These are phyloP conservation scores for Salpingus planirostris DNA, from an alignment of 2,888 invertebrate species.

Conservation along the genomic window DNA sequence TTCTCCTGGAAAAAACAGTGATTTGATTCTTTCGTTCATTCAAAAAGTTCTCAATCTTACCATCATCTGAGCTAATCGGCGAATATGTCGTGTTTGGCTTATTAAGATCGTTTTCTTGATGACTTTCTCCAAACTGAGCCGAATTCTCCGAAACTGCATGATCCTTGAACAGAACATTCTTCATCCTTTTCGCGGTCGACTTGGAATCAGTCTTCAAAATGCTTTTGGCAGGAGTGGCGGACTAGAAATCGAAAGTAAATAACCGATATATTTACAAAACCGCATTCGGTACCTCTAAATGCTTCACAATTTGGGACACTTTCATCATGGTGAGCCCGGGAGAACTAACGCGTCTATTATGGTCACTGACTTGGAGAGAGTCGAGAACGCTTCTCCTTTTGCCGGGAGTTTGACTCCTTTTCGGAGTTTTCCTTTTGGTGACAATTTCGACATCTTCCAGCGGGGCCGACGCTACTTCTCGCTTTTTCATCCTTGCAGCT, in stretches of 20 bases:
- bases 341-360: too few species aligned
- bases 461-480: conserved; percentile 5
- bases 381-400: background rate
- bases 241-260: conserved; percentile 2
- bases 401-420: conserved; percentile 6
- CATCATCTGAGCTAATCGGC: background rate
- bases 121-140: conserved; percentile 5
- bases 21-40: too few species aligned
- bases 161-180: background rate
- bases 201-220: conserved; percentile 24
- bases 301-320: conserved; percentile 16
- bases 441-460: background rate
- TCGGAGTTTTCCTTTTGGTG: conserved; percentile 4
- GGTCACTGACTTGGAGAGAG: background rate
- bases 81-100: background rate
- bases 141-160: background rate
- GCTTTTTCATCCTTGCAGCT: conserved; percentile 20
- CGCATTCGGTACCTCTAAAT: conserved; percentile 8
- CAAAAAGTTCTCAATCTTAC: too few species aligned
- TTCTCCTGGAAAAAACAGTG: background rate
- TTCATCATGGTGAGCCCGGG: conserved; percentile 30
- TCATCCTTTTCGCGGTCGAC: conserved; percentile 11
- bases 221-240: conserved; percentile 24
- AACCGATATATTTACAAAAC: too few species aligned
- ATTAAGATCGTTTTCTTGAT: conserved; percentile 10